These are phyloP conservation scores for Seira musarum DNA, from an alignment of 2,888 invertebrate genomes.

Conservation along the genomic window DNA sequence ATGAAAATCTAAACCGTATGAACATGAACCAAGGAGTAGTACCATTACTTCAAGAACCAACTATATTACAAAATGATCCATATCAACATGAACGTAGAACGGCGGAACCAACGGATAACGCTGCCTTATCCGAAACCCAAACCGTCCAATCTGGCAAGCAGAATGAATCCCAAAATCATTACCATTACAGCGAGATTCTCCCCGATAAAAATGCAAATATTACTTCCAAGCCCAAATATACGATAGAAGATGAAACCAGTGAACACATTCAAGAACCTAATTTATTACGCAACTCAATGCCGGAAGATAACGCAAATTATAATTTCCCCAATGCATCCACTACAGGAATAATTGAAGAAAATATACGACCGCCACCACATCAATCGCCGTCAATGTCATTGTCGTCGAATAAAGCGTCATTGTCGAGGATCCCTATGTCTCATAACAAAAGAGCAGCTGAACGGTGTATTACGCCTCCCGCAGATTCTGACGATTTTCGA, in stretches of 20 bases:
- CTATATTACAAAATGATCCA: conserved; percentile 4
- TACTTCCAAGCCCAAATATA: conserved; percentile 19
- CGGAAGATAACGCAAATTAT: background rate
- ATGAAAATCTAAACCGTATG: background rate
- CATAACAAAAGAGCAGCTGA: conserved; percentile 1
- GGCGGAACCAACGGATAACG: conserved; percentile 5
- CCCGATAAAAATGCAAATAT: conserved; percentile 45
- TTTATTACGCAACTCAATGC: background rate
- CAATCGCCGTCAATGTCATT: background rate
- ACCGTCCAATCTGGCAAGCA: conserved; percentile 17
- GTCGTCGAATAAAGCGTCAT: background rate
- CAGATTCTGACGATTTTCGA: background rate
- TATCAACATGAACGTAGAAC: conserved; percentile 4
- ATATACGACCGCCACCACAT: background rate
- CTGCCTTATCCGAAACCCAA: conserved; percentile 13
- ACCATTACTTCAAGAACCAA: conserved; percentile 1
- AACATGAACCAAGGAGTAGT: background rate
- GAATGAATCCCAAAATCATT: conserved; percentile 12
- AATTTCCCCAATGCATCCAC: background rate
- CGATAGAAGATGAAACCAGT: background rate
- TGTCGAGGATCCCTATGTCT: background rate
- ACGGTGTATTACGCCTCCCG: background rate
- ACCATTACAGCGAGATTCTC: conserved; percentile 13
- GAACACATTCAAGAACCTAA: background rate
- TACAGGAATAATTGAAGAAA: too few species aligned